Conservation (phyloP, 2,797 vertebrate genomes). For the Corythornis leucogaster region DNA sequence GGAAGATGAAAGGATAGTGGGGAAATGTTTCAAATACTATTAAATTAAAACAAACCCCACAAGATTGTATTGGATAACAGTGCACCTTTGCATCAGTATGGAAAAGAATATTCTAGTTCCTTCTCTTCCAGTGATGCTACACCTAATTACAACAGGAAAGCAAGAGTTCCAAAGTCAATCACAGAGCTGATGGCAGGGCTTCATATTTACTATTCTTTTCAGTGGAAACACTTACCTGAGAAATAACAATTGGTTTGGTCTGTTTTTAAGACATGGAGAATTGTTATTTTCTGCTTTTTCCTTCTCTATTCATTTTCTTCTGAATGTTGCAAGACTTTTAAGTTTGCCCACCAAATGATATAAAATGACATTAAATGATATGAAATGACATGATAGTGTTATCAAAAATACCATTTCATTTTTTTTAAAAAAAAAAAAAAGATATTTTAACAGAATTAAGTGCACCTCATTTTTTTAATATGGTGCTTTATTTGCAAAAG, state of each 20-base stretch:
- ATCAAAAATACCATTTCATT: conserved; percentile 23
- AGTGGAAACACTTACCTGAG: not conserved
- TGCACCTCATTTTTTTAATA: not conserved
- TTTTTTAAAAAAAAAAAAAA: not conserved
- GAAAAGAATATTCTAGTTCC: not conserved
- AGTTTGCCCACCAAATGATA: not conserved
- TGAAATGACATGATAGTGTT: not conserved
- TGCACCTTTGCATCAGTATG: not conserved
- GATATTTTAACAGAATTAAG: conserved; percentile 46
- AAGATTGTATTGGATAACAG: not conserved
- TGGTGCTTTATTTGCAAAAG: conserved; percentile 35
- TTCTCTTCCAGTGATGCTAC: not conserved
- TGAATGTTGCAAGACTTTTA: not conserved
- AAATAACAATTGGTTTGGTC: not conserved
- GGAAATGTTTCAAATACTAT: conserved; percentile 34
- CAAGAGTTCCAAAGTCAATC: not conserved
- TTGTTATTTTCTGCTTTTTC: not conserved
- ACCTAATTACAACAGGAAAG: not conserved
- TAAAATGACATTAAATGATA: conserved; percentile 12
- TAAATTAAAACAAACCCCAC: conserved; percentile 29
- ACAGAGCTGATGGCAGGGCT: not conserved
- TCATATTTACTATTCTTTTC: not conserved
- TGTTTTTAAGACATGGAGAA: not conserved
- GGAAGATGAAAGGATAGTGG: conserved; percentile 15
- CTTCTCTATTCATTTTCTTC: not conserved